Evolutionary conservation across 1,140 invertebrate genomes (phyloP), one percentile per base, ranked within the genome.

Genomic region (Zaprionus tsacasi): DNA sequence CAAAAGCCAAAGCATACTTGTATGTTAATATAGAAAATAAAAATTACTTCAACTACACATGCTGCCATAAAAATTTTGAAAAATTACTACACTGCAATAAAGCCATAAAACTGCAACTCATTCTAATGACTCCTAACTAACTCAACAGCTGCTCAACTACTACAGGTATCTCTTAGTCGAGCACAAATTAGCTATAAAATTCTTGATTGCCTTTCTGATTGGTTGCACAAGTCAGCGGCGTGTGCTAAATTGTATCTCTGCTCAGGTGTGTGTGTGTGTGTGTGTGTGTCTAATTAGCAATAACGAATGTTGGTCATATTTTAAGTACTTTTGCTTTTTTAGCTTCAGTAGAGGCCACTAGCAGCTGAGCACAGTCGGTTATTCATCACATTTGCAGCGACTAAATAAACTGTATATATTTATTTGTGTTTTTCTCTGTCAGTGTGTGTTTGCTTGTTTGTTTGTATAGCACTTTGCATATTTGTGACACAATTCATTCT

Each of bases 221-320:
- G 17, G 10, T 50, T 35, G 17, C 6, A 30, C 27, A 30, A 30
- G 27, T 30, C 27, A 30, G 2, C 54, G 21, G 13, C 40, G n/a
- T 64, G 6, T 60, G 55, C 36, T 33, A 30, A 55, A 59, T n/a
- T 55, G 17, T 15, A 10, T 36, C 25, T 36, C 11, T 63, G 4
- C 48, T 67, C 3, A 21, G 21, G 21, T 64, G 52, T 65, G 38
- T 67, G 70, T 70, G 66, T 61, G 38, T 66, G 63, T 66, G 57
- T 71, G 70, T 65, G 65, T 55, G 54, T 67, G 57, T 63, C 55
- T 61, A 82, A 82, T 82, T 88, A 82, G 72, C 79, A 82, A 68
- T 48, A 69, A 40, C 55, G 52, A 54, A 70, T 63, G 52, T 35
- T 56, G 45, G 30, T 27, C 56, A 56, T 35, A 73, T 60, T 66